A percentile compares a stretch with the other conserved stretches of the same genome.
phyloP scores from a whole-genome alignment of 2,888 invertebrate species.

The Drosophila leonis region DNA sequence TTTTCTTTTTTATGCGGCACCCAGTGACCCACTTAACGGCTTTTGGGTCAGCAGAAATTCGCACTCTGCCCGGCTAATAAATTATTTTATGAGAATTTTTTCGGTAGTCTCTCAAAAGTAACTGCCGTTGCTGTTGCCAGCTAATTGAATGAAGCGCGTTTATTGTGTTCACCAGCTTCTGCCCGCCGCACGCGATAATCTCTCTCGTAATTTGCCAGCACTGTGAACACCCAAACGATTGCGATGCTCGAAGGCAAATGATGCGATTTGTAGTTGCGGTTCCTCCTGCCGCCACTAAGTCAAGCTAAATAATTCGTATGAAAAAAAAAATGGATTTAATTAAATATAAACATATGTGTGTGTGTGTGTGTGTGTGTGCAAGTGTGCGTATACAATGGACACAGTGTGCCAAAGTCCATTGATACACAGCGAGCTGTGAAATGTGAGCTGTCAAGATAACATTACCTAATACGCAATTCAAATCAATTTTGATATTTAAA shows the following conservation, averaged over 20 bases:
- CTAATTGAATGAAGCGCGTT: constrained; percentile 40
- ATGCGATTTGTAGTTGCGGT: constrained; percentile 57
- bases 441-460: constrained; percentile 4
- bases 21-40: constrained; percentile 54
- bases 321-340: constrained; percentile 66
- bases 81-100: constrained; percentile 3
- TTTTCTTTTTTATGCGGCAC: constrained; percentile 4
- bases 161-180: constrained; percentile 3
- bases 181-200: constrained; percentile 9
- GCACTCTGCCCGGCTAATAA: constrained; percentile 14
- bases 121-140: constrained; percentile 21
- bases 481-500: no score
- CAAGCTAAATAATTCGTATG: constrained; percentile 41
- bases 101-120: background rate
- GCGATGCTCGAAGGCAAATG: constrained; percentile 68
- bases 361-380: constrained; percentile 22
- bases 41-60: constrained; percentile 56
- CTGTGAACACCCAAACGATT: constrained; percentile 56
- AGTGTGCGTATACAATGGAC: constrained; percentile 32
- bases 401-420: constrained; percentile 39
- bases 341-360: constrained; percentile 56
- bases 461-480: background rate
- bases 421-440: background rate
- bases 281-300: constrained; percentile 42
- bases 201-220: constrained; percentile 3